A percentile compares a stretch with the other conserved stretches of the same genome.
phyloP scores from a whole-genome alignment of 92 coral and sea anemone genomes.

The Phenganax stokvisi region DNA sequence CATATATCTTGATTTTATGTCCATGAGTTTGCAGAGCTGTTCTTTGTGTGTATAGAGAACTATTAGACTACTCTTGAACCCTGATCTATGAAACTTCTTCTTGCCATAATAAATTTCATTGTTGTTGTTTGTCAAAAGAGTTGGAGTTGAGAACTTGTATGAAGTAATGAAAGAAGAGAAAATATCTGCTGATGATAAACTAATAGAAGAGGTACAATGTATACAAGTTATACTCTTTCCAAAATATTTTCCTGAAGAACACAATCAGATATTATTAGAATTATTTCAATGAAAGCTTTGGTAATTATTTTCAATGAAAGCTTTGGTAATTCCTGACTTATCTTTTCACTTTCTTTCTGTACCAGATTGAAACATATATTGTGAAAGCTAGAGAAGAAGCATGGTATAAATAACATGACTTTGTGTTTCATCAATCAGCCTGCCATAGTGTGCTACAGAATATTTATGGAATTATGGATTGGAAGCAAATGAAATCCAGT shows the following conservation, averaged over 20 bases:
- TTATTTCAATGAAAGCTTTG: neutral
- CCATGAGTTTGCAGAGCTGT: no score
- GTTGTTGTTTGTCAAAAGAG: constrained; percentile 32
- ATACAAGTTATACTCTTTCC: no score
- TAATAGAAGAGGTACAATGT: constrained; percentile 61
- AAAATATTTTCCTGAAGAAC: no score
- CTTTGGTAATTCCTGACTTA: neutral
- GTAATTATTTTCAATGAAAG: neutral
- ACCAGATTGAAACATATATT: constrained; percentile 75
- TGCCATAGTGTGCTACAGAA: neutral
- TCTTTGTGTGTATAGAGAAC: no score
- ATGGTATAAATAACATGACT: constrained; percentile 61
- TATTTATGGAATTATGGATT: neutral
- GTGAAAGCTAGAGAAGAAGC: constrained; percentile 81
- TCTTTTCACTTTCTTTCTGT: neutral
- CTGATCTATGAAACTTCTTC: no score
- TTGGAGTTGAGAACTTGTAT: constrained; percentile 82
- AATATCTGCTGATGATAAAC: constrained; percentile 68
- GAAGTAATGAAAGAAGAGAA: constrained; percentile 94
- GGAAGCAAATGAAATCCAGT: no score
- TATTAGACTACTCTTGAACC: no score
- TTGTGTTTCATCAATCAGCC: neutral
- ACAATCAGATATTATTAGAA: neutral
- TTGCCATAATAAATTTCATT: neutral
- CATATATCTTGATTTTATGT: neutral